Conservation (phyloP, 2,113 vertebrate species). For the Equus quagga region DNA sequence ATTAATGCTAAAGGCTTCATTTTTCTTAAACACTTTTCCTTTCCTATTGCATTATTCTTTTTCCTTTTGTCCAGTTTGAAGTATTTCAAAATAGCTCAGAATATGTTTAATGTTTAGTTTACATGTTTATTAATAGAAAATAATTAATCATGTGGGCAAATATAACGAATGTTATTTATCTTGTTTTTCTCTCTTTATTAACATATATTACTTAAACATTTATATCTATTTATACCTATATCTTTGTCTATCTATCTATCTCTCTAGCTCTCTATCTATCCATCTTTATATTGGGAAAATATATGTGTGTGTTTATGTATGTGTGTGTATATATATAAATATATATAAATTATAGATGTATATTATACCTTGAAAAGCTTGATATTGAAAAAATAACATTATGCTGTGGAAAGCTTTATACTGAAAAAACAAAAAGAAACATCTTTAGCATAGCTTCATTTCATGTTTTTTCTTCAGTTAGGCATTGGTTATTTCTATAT, state of each 20-base stretch:
- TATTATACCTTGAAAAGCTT: background rate
- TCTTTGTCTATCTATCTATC: background rate
- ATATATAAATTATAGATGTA: background rate
- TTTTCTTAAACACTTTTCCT: background rate
- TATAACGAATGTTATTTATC: background rate
- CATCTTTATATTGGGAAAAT: background rate
- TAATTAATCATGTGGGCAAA: background rate
- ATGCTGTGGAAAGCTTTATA: background rate
- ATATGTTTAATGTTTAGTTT: background rate
- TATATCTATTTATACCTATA: background rate
- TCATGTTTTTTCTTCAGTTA: constrained; percentile 7
- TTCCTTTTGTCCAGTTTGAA: background rate
- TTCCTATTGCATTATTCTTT: background rate
- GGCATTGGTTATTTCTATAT: background rate
- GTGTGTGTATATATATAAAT: background rate
- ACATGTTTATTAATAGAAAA: background rate
- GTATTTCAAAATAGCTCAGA: background rate
- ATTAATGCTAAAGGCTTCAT: background rate
- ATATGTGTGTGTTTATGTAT: background rate
- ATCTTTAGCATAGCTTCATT: background rate
- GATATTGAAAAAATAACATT: background rate
- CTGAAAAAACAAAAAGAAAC: background rate
- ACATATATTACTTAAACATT: background rate
- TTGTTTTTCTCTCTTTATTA: background rate
- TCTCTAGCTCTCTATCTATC: background rate